Evolutionary conservation across 2,797 vertebrate species (phyloP).

Genomic region (Phalloptychus januarius): DNA sequence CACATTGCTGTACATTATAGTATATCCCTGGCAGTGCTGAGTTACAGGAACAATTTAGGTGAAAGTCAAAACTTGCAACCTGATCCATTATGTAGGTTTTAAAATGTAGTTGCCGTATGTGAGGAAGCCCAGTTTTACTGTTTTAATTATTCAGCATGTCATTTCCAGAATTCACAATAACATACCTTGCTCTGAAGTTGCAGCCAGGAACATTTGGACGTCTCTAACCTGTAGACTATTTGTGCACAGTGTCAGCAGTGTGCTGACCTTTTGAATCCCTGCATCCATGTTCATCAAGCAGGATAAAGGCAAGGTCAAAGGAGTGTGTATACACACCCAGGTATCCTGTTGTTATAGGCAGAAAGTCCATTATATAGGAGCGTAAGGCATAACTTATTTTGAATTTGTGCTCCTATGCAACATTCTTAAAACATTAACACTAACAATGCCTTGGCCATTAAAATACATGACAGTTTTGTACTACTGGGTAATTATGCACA

Average conservation of each 20-base stretch:
- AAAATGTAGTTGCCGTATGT: not conserved
- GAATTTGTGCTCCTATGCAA: conserved; percentile 44
- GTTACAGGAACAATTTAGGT: not conserved
- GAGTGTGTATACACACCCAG: conserved; percentile 43
- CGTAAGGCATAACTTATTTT: conserved; percentile 26
- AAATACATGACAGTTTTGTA: not conserved
- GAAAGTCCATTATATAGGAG: conserved; percentile 47
- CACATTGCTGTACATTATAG: not conserved
- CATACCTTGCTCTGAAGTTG: not conserved
- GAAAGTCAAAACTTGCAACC: not conserved
- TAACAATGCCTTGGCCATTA: not conserved
- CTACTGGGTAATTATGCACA: not conserved
- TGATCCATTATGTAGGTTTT: not conserved
- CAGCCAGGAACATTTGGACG: not conserved
- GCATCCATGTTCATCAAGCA: conserved; percentile 35
- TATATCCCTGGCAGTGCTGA: conserved; percentile 6
- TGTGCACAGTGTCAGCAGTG: not conserved
- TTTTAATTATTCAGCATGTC: not conserved
- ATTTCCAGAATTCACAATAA: not conserved
- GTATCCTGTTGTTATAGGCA: conserved; percentile 63
- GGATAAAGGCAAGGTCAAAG: conserved; percentile 42
- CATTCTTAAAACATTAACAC: conserved; percentile 19
- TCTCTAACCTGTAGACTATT: conserved; percentile 14
- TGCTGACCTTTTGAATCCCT: conserved; percentile 22
- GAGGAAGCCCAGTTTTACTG: not conserved